phyloP scores from a whole-genome alignment of 2,888 invertebrate genomes.

The Morpho achilles region DNA sequence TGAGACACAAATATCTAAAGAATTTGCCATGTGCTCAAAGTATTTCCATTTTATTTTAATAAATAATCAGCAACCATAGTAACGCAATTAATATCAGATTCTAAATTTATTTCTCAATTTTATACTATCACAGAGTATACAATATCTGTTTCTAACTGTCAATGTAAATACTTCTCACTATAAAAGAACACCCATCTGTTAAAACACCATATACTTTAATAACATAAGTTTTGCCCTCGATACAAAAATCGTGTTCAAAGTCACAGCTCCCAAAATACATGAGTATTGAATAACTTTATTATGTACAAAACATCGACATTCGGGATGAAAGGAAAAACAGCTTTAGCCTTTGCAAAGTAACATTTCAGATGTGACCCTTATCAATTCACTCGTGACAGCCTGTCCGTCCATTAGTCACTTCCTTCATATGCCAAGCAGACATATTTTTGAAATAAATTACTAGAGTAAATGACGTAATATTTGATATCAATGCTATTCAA shows the following conservation, averaged over 20 bases:
- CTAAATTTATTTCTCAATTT: too few relatives aligned
- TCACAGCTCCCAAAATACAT: too few relatives aligned
- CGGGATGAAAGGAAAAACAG: slow-evolving; percentile 9
- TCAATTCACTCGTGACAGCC: slow-evolving; percentile 15
- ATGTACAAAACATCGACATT: slow-evolving; percentile 16
- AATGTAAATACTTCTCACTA: too few relatives aligned
- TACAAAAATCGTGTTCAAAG: too few relatives aligned
- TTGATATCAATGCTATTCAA: background rate
- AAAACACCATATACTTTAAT: background rate
- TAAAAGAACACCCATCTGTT: too few relatives aligned
- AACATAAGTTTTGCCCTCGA: background rate
- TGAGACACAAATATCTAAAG: too few relatives aligned
- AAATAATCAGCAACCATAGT: too few relatives aligned
- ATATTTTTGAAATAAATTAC: slow-evolving; percentile 8
- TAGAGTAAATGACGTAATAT: background rate
- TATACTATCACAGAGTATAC: too few relatives aligned
- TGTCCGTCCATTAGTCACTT: slow-evolving; percentile 18
- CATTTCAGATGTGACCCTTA: slow-evolving; percentile 17
- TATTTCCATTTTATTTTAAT: too few relatives aligned
- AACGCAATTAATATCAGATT: too few relatives aligned
- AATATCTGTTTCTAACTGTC: too few relatives aligned
- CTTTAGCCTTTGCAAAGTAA: slow-evolving; percentile 14
- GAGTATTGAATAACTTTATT: slow-evolving; percentile 5
- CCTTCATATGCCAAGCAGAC: slow-evolving; percentile 13
- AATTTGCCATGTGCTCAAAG: too few relatives aligned